Percentiles rank a stretch among this genome's conserved stretches.
Evolutionary conservation across 2,888 invertebrate species (phyloP).

Genomic region (Sphaeridia pumilis): DNA sequence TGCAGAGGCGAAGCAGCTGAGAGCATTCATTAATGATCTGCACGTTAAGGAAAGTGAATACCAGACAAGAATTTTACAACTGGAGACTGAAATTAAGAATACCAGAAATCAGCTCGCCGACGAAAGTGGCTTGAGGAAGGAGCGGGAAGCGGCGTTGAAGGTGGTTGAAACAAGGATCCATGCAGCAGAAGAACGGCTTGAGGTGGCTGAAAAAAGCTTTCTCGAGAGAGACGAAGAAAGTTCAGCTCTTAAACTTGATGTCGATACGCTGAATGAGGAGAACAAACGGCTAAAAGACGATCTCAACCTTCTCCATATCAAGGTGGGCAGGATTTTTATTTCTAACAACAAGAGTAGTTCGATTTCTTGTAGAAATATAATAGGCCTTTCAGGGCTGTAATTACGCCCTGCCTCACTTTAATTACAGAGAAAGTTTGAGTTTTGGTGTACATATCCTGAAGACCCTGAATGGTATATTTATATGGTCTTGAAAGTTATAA

Average conservation of each 20-base stretch:
- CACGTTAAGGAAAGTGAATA: conserved; percentile 36
- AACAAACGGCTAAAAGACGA: conserved; percentile 37
- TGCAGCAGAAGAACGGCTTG: conserved; percentile 29
- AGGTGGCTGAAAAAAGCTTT: conserved; percentile 35
- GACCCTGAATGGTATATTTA: too few species aligned
- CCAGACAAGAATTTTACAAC: conserved; percentile 26
- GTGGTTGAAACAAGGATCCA: conserved; percentile 35
- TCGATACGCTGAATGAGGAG: conserved; percentile 38
- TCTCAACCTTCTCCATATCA: conserved; percentile 36
- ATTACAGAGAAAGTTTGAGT: too few species aligned
- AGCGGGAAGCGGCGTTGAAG: conserved; percentile 33
- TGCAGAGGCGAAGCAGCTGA: conserved; percentile 34
- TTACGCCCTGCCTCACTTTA: too few species aligned
- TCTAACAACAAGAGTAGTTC: too few species aligned
- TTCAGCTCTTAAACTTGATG: conserved; percentile 36
- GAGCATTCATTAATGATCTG: conserved; percentile 34
- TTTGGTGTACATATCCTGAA: too few species aligned
- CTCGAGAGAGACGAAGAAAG: conserved; percentile 37
- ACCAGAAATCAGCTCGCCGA: conserved; percentile 32
- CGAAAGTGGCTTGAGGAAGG: conserved; percentile 22
- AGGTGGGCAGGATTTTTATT: too few species aligned
- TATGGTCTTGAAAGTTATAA: too few species aligned
- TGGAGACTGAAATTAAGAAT: conserved; percentile 36
- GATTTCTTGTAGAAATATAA: too few species aligned
- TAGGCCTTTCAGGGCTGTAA: too few species aligned